Base-by-base conservation (phyloP, 2,888 invertebrate genomes). In the Pelosia muscerda region DNA sequence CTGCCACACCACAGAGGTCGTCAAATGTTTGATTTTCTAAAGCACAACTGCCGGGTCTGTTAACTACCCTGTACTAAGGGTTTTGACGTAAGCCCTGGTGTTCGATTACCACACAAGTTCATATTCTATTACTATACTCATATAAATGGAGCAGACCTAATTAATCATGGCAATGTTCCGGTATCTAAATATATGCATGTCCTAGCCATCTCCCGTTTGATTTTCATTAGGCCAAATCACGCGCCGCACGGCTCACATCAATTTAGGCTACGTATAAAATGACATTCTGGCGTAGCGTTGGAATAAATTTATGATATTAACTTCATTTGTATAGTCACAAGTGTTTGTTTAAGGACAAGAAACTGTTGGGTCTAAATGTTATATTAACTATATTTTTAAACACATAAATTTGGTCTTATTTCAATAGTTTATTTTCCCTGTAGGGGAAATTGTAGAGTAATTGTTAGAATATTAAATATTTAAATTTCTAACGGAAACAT, bases 111-210 rank as follows among this genome's bases (percentile, higher is more conserved):
- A 28, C 22, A 58, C 22, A n/a, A 31, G 31, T 2, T 11, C n/a
- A 11, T 31, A 22, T 58, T 6, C 15, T 60, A 61, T n/a, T 42
- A 61, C 60, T 49, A 61, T n/a, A 22, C 56, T 66, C 76, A 76
- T 76, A 69, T 54, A 26, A 63, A 57, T 49, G 26, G 22, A 31
- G 31, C 34, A 9, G n/a, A 10, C 64, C 58, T 74, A 74, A 81
- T 81, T 77, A 81, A 81, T 81, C 81, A 79, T 65, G 65, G 31
- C 11, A 62, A 70, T 65, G 70, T 72, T 66, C 54, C 55, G 66
- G 74, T 77, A 77, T 78, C 76, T 79, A 75, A 81, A 84, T 78
- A 78, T 83, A 81, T 84, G 81, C 83, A 71, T 73, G 75, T 76
- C 69, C 74, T 72, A 71, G 71, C 73, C 74, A 75, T 76, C 81